Conservation (phyloP, 2,113 vertebrate species). For the Tringa solitaria region DNA sequence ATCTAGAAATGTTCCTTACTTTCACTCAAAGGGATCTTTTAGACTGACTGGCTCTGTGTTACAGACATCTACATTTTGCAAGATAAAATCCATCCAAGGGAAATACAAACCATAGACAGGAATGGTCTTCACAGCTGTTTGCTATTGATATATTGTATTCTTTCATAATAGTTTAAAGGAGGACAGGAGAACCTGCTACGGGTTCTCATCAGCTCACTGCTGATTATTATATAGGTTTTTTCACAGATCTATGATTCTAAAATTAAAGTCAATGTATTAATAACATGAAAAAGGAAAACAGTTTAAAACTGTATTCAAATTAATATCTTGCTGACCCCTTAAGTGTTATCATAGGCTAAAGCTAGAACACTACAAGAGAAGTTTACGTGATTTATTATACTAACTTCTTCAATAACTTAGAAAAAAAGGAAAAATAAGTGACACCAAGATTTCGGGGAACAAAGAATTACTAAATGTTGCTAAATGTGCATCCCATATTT, state of each 20-base stretch:
- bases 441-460: fast-evolving
- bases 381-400: background rate
- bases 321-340: background rate
- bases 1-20: background rate
- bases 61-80: background rate
- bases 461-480: background rate
- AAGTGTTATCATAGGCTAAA: background rate
- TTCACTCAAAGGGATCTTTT: background rate
- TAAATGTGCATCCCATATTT: background rate
- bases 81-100: background rate
- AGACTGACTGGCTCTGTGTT: background rate
- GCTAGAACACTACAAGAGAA: background rate
- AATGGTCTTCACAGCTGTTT: background rate
- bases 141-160: background rate
- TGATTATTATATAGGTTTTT: background rate
- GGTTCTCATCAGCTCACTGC: background rate
- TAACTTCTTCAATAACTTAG: background rate
- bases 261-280: background rate
- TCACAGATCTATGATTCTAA: background rate
- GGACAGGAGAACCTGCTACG: background rate
- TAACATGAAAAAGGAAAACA: background rate
- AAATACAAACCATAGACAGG: background rate
- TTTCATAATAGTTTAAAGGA: background rate
- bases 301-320: background rate
- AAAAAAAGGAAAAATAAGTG: background rate